Evolutionary conservation across 1,140 invertebrate species (phyloP).

Genomic region (Cyphomyrmex costatus): DNA sequence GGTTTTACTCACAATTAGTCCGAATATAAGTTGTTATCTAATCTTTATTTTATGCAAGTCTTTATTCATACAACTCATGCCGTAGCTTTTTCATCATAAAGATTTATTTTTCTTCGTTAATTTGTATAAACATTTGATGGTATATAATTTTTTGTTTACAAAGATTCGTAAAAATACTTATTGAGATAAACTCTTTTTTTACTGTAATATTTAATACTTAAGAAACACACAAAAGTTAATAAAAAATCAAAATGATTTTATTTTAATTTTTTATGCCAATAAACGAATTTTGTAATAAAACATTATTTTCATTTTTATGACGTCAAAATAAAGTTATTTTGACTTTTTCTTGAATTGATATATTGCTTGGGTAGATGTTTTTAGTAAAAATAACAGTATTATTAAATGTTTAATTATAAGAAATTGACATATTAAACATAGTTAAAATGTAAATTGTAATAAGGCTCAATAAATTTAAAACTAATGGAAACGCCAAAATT

Average conservation of each 20-base stretch:
- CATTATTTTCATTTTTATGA: no score
- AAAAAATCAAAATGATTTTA: no score
- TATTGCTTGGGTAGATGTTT: neutral
- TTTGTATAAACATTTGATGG: slow-evolving; percentile 27
- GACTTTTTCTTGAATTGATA: no score
- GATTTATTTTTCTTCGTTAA: neutral
- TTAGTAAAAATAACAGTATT: neutral
- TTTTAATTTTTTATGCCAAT: no score
- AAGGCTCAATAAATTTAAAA: no score
- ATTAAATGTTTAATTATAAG: neutral
- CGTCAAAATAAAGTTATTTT: no score
- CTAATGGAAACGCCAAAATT: no score
- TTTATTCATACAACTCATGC: neutral
- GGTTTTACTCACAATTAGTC: slow-evolving; percentile 4
- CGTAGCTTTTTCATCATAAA: slow-evolving; percentile 30
- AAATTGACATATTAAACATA: neutral
- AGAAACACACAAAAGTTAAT: no score
- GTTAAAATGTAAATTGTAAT: no score
- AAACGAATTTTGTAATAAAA: no score
- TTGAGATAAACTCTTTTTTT: neutral
- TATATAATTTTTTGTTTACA: neutral
- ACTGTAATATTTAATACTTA: no score
- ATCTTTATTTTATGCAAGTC: slow-evolving; percentile 51
- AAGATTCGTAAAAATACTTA: slow-evolving; percentile 7
- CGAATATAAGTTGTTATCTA: slow-evolving; percentile 52